A percentile compares a stretch with the other conserved stretches of the same genome.
These are phyloP conservation scores for Sminthopsis crassicaudata DNA, from an alignment of 2,113 vertebrate genomes.

Conservation along the genomic window DNA sequence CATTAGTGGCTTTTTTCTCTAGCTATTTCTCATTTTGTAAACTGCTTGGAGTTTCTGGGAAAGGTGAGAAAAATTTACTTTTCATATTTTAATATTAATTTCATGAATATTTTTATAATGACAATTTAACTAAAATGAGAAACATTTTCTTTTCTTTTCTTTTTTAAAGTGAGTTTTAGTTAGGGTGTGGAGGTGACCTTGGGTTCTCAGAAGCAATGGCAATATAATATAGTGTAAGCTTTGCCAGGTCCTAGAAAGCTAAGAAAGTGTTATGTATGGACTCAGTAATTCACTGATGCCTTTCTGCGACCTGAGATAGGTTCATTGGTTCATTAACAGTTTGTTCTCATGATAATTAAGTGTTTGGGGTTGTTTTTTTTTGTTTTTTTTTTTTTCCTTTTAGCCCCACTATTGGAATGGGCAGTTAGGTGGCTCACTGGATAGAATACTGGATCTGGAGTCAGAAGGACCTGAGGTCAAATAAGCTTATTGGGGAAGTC, in stretches of 20 bases:
- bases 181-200: neutral
- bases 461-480: neutral
- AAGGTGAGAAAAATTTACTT: neutral
- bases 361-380: no score
- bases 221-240: neutral
- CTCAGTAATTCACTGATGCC: neutral
- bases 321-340: neutral
- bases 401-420: neutral
- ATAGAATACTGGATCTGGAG: neutral
- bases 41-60: neutral
- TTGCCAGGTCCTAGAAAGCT: neutral
- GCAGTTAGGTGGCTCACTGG: neutral
- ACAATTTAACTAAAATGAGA: neutral
- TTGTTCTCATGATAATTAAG: neutral
- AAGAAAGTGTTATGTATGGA: neutral
- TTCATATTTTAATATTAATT: neutral
- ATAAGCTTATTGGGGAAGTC: neutral
- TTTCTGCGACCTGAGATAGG: neutral
- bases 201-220: neutral
- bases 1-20: neutral
- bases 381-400: neutral
- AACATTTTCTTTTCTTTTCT: neutral
- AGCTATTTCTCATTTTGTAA: neutral
- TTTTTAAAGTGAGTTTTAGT: neutral
- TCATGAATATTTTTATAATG: neutral